A percentile compares a stretch with the other conserved stretches of the same genome.
These are phyloP conservation scores for Zaprionus capensis DNA, from an alignment of 1,140 invertebrate genomes.

Conservation along the genomic window DNA sequence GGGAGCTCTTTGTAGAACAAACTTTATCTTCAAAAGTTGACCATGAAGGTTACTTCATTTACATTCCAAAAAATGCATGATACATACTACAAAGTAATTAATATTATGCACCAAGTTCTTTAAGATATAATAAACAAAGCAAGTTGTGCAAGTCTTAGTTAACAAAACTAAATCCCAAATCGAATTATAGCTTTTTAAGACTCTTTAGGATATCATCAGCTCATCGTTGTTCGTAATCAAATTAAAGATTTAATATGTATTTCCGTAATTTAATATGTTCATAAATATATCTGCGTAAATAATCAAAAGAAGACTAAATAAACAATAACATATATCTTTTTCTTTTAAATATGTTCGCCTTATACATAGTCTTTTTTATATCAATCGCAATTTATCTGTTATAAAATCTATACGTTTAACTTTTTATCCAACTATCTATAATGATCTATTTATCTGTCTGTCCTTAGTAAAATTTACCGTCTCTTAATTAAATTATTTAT, in stretches of 20 bases:
- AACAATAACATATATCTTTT: not conserved
- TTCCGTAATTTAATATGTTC: conserved; percentile 22
- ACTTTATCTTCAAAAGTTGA: not conserved
- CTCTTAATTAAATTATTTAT: too few species aligned
- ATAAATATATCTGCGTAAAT: conserved; percentile 7
- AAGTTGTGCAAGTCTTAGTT: conserved; percentile 37
- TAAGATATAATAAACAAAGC: conserved; percentile 36
- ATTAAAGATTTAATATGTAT: not conserved
- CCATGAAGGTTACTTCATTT: not conserved
- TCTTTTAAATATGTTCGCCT: too few species aligned
- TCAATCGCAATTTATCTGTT: too few species aligned
- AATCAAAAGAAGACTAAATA: conserved; percentile 28
- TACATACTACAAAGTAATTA: conserved; percentile 7
- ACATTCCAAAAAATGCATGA: conserved; percentile 2
- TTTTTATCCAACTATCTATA: too few species aligned
- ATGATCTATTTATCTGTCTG: too few species aligned
- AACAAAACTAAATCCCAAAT: conserved; percentile 10
- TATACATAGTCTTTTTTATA: too few species aligned
- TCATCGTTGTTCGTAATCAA: not conserved
- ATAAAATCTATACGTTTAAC: too few species aligned
- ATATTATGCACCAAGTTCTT: conserved; percentile 32
- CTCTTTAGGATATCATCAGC: not conserved
- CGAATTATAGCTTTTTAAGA: not conserved
- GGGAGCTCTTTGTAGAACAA: rapidly evolving
- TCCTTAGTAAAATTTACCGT: too few species aligned